phyloP scores from a whole-genome alignment of 1,140 invertebrate species.

The Bombus difficillimus region DNA sequence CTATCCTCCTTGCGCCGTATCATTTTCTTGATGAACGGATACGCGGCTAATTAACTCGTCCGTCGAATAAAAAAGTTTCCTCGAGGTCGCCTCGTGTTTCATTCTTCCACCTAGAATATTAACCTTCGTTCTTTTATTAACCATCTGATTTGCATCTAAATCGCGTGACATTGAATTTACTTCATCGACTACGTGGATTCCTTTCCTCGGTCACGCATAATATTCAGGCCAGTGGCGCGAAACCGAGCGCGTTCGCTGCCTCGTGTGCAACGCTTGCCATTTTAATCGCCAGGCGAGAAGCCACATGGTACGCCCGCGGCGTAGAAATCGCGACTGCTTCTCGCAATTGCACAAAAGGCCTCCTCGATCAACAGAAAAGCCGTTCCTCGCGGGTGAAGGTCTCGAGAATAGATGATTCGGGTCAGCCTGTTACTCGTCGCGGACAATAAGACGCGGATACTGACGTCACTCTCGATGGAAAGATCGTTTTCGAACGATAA shows the following conservation, averaged over 20 bases:
- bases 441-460: slow-evolving; percentile 43
- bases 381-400: slow-evolving; percentile 35
- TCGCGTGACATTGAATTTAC: slow-evolving; percentile 40
- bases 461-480: slow-evolving; percentile 27
- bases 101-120: too few relatives aligned
- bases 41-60: background rate
- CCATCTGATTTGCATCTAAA: slow-evolving; percentile 8
- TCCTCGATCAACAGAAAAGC: slow-evolving; percentile 30
- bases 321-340: slow-evolving; percentile 15
- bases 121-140: background rate
- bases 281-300: background rate
- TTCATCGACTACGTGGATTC: slow-evolving; percentile 1
- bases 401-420: slow-evolving; percentile 27
- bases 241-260: background rate
- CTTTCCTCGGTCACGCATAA: slow-evolving; percentile 26
- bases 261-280: background rate
- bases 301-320: background rate
- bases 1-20: background rate
- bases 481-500: slow-evolving; percentile 37
- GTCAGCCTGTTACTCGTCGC: background rate
- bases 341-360: background rate
- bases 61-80: background rate
- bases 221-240: slow-evolving; percentile 38
- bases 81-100: background rate
- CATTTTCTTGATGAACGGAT: background rate